A percentile compares a stretch with the other conserved stretches of the same genome.
Evolutionary conservation across 2,113 vertebrate species (phyloP).

Genomic region (Leptobrachium ailaonicum): DNA sequence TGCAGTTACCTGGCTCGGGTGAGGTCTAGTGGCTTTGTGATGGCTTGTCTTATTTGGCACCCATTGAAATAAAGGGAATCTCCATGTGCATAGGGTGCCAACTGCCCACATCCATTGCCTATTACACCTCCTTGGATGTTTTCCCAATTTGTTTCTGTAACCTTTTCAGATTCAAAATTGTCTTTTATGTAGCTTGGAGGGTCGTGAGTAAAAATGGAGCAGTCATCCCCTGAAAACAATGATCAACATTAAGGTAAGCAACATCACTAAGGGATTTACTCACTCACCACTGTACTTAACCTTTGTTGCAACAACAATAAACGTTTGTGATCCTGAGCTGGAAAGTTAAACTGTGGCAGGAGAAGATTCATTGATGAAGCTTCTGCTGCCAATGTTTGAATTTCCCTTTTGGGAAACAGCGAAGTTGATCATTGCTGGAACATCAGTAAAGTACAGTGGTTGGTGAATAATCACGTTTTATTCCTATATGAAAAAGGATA

Average conservation of each 20-base stretch:
- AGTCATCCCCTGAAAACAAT: constrained; percentile 83
- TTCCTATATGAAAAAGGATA: too few species aligned
- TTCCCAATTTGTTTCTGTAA: constrained; percentile 94
- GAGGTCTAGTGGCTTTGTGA: constrained; percentile 93
- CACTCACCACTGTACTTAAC: too few species aligned
- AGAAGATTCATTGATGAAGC: too few species aligned
- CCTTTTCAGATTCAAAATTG: constrained; percentile 91
- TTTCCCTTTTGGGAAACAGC: too few species aligned
- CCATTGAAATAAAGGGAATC: constrained; percentile 97
- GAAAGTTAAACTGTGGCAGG: too few species aligned
- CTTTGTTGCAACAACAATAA: too few species aligned
- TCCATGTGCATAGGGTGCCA: constrained; percentile 92
- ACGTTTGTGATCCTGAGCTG: too few species aligned
- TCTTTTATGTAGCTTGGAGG: constrained; percentile 96
- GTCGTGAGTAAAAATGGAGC: constrained; percentile 86
- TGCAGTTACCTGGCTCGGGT: constrained; percentile 88
- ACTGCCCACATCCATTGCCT: constrained; percentile 93
- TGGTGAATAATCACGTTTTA: too few species aligned
- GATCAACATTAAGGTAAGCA: background rate
- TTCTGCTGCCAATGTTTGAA: too few species aligned
- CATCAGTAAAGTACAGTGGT: too few species aligned
- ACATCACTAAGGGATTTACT: background rate
- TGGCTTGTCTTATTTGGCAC: constrained; percentile 92
- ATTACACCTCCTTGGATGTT: constrained; percentile 90
- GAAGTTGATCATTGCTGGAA: too few species aligned